These are phyloP conservation scores for Dicrurus megarhynchus DNA, from an alignment of 2,113 vertebrate species.

Conservation along the genomic window DNA sequence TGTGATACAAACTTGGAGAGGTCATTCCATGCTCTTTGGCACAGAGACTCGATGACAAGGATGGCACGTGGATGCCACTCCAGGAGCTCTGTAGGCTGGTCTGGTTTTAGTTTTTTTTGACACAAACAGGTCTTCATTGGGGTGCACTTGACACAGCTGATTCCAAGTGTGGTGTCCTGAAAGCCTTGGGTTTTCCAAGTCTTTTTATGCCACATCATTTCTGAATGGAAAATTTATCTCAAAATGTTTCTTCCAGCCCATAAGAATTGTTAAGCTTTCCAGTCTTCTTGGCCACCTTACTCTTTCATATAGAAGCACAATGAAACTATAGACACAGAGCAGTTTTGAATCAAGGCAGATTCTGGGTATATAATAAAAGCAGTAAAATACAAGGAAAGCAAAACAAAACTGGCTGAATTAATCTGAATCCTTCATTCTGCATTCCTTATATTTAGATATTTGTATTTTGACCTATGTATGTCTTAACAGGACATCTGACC, in stretches of 20 bases:
- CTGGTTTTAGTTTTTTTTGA: background rate
- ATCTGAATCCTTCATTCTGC: background rate
- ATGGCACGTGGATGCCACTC: background rate
- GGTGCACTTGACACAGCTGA: rapidly evolving
- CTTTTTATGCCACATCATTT: background rate
- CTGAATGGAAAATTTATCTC: background rate
- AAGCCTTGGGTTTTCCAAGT: background rate
- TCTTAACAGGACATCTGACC: background rate
- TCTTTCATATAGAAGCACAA: background rate
- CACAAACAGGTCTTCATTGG: background rate
- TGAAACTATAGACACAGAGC: background rate
- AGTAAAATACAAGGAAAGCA: background rate
- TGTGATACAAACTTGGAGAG: background rate
- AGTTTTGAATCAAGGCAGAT: background rate
- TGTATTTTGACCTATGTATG: background rate
- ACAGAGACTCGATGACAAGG: rapidly evolving
- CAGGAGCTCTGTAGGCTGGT: background rate
- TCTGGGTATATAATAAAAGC: background rate
- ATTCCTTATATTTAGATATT: background rate
- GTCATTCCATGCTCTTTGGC: background rate
- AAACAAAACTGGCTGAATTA: background rate
- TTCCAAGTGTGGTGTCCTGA: background rate
- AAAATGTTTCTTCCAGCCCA: background rate
- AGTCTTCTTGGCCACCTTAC: background rate
- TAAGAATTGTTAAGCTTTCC: background rate